Evolutionary conservation across 1,140 invertebrate species (phyloP).

Genomic region (Cherax quadricarinatus): DNA sequence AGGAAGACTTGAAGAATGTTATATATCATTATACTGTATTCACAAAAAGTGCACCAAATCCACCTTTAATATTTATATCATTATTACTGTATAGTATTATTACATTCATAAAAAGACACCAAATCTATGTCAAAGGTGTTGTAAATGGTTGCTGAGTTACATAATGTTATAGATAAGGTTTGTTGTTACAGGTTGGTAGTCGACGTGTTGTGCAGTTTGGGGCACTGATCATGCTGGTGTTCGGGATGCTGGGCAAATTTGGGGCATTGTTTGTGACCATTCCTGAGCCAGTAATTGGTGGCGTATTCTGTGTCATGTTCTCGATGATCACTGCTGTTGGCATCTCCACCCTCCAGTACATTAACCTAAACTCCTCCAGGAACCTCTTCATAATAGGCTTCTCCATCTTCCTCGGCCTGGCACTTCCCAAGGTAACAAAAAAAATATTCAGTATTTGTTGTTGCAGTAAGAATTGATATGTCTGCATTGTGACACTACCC

Average conservation of each 20-base stretch:
- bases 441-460: neutral
- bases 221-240: conserved; percentile 86
- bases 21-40: too few relatives aligned
- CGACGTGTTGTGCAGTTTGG: conserved; percentile 91
- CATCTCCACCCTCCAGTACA: conserved; percentile 44
- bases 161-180: neutral
- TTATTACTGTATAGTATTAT: too few relatives aligned
- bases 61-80: too few relatives aligned
- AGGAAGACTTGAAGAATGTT: too few relatives aligned
- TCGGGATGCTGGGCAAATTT: conserved; percentile 89
- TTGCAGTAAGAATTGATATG: neutral
- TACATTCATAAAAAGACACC: too few relatives aligned
- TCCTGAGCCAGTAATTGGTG: conserved; percentile 91
- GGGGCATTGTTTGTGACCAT: conserved; percentile 92
- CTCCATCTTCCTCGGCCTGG: conserved; percentile 49
- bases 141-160: too few relatives aligned
- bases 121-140: too few relatives aligned
- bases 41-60: too few relatives aligned
- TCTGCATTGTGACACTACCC: neutral
- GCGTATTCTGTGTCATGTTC: conserved; percentile 91
- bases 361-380: conserved; percentile 56
- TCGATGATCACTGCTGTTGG: conserved; percentile 88
- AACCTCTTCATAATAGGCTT: conserved; percentile 57
- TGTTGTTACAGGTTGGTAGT: conserved; percentile 84
- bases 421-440: conserved; percentile 27